Evolutionary conservation across 1,140 invertebrate genomes (phyloP), one percentile per base, ranked within the genome.

Genomic region (Sminthurinus signatus): DNA sequence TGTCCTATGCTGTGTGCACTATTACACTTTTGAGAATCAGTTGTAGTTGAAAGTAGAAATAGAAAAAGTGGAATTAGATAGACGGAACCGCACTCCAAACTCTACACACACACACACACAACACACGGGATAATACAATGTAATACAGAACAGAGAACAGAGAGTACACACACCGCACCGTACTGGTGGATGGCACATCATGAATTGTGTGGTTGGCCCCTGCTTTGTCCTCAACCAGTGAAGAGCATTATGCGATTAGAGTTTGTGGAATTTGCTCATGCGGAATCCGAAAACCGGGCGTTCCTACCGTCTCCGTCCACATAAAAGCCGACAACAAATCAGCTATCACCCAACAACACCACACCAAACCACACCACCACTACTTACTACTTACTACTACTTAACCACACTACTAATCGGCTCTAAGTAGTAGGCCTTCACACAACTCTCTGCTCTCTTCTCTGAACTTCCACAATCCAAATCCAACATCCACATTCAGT

Each of bases 241-340:
- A 52, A 52, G 32, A 23, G 55, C 25, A 60, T 61, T 65, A 65
- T 60, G 32, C 63, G 63, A 65, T 65, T 65, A 65, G 57, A 54
- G 63, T 44, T 59, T 59, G 62, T 57, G 29, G 63, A 59, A 64
- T 69, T 69, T 57, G 61, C 62, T 61, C 62, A 64, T 61, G 63
- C 62, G 62, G 67, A 69, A 69, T 69, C 67, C 62, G 67, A 69
- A 61, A 28, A 15, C 58, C 67, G 67, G 67, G 62, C 63, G 60
- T 65, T 65, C 60, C 63, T 69, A 31, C 17, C 55, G 48, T 21
- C 21, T 55, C 55, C 42, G 57, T 56, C 57, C n/a, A n/a, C 56
- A 68, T 50, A 64, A 64, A 60, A 52, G 67, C 55, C 67, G 61
- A 59, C 67, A 65, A 69, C 67, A 69, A 69, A 69, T 69, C 67